A percentile compares a stretch with the other conserved stretches of the same genome.
Conservation (phyloP, 1,140 invertebrate genomes). For the Camponotus floridanus region DNA sequence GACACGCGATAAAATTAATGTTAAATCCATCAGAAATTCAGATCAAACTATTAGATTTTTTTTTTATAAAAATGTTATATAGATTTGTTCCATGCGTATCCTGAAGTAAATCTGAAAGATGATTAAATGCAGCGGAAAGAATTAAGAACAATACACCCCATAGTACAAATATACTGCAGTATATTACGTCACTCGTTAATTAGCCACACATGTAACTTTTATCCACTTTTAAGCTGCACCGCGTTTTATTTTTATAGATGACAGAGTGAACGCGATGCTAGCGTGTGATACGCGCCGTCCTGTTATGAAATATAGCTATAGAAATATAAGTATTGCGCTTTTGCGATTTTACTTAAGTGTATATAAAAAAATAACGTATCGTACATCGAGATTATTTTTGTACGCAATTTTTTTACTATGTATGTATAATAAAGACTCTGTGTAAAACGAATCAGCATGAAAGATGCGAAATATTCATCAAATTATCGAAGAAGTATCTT, state of each 20-base stretch:
- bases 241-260: constrained; percentile 15
- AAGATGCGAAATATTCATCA: too few species aligned
- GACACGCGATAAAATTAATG: not conserved
- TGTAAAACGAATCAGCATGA: not conserved
- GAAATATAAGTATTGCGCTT: constrained; percentile 36
- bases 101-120: not conserved
- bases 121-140: not conserved
- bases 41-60: not conserved
- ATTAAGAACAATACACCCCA: constrained; percentile 20
- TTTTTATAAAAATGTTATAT: not conserved
- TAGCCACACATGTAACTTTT: constrained; percentile 42
- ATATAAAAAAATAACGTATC: constrained; percentile 54
- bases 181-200: constrained; percentile 42
- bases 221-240: constrained; percentile 45
- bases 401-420: constrained; percentile 44
- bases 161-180: constrained; percentile 46
- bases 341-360: constrained; percentile 31
- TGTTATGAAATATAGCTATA: constrained; percentile 5
- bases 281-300: constrained; percentile 51
- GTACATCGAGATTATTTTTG: constrained; percentile 51
- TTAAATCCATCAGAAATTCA: not conserved
- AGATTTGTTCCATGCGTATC: not conserved
- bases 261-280: constrained; percentile 29
- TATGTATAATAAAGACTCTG: constrained; percentile 46
- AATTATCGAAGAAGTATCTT: too few species aligned